Conservation (phyloP, 2,797 vertebrate species). For the Protosalanx chinensis region DNA sequence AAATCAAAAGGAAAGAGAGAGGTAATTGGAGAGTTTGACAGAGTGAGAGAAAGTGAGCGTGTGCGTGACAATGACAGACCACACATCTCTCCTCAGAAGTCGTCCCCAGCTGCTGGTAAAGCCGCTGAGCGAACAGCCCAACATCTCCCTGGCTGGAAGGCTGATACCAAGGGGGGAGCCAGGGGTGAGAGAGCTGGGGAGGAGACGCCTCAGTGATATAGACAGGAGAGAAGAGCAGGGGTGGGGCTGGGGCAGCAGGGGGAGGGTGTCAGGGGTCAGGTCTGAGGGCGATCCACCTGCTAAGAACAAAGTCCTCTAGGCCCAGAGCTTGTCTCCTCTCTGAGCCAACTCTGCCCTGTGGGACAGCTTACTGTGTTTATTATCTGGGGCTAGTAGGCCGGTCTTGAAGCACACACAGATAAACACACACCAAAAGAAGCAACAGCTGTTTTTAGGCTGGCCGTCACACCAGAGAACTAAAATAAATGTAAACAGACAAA, state of each 20-base stretch:
- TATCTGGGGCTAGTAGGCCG: conserved; percentile 42
- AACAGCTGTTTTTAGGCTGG: background rate
- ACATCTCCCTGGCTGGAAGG: conserved; percentile 44
- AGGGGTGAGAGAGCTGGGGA: background rate
- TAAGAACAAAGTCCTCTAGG: conserved; percentile 54
- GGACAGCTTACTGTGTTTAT: conserved; percentile 46
- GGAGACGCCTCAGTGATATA: too few species aligned
- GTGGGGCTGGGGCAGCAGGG: background rate
- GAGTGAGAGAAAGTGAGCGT: background rate
- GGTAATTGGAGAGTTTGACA: background rate
- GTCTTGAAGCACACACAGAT: conserved; percentile 16
- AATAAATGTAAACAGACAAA: background rate
- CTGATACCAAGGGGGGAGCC: conserved; percentile 1
- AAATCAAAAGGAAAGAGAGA: background rate
- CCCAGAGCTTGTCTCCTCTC: conserved; percentile 31
- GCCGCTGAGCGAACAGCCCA: conserved; percentile 32
- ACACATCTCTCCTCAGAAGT: conserved; percentile 16
- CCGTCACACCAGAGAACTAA: background rate
- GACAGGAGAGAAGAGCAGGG: background rate
- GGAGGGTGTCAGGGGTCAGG: conserved; percentile 29
- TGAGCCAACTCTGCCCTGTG: conserved; percentile 37
- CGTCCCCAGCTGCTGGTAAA: conserved; percentile 22
- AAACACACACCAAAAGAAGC: background rate
- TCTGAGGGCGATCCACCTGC: conserved; percentile 59
- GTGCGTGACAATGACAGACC: conserved; percentile 11